Evolutionary conservation across 2,888 invertebrate genomes (phyloP), one percentile per base, ranked within the genome.

Genomic region (Eurytoma adleriae): DNA sequence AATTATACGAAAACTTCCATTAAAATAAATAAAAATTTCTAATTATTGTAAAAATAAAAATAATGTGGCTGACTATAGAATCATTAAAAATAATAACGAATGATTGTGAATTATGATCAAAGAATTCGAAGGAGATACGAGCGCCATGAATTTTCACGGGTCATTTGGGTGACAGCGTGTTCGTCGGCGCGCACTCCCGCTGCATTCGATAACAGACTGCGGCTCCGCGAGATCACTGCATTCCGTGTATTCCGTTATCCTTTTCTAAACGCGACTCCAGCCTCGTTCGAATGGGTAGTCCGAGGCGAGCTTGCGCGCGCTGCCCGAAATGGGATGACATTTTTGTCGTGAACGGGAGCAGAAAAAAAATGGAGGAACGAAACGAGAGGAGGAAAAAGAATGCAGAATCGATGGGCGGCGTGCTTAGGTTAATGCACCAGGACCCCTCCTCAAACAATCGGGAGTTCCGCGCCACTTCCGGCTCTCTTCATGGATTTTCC

Each of bases 101-200:
- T 30, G 40, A 75, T 69, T 16, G 57, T 27, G n/a, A 61, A 18
- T 52, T 40, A 24, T 24, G 68, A 74, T 30, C 78, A 62, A 78
- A 82, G 72, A 77, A 48, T 67, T 61, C 54, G 64, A 80, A 75
- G 83, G 72, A 83, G 82, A 81, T 84, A 83, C 64, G 84, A 85
- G 61, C 7, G 10, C 83, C 76, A 78, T 84, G 85, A 86, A 87
- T 87, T 89, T 88, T 88, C 84, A 88, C 86, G 86, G 87, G 85
- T 88, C 89, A 88, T 88, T 89, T 88, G 85, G 83, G 85, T 85
- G 86, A 87, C 87, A 86, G 86, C 85, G 85, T 87, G 86, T 87
- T 87, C 88, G 87, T 83, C 83, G 78, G 82, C 40, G 18, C 78
- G 83, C 85, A 86, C 87, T 88, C 85, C 84, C 61, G 82, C 85